A percentile compares a stretch with the other conserved stretches of the same genome.
These are phyloP conservation scores for Drosophila ananassae DNA, from an alignment of 1,140 invertebrate species.

Conservation along the genomic window DNA sequence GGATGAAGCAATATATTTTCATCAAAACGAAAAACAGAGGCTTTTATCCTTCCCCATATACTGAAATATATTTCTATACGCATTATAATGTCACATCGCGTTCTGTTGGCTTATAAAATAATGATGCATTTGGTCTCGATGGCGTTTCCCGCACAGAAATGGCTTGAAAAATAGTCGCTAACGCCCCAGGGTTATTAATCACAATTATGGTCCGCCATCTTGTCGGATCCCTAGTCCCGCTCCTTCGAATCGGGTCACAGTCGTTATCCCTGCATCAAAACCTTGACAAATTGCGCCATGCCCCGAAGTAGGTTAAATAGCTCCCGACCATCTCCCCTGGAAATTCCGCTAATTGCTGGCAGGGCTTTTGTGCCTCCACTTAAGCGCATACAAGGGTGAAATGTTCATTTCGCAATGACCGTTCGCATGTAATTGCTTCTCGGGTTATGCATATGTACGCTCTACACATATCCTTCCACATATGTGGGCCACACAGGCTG, in stretches of 20 bases:
- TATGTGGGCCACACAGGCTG: constrained; percentile 8
- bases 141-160: constrained; percentile 23
- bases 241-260: constrained; percentile 41
- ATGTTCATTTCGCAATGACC: constrained; percentile 34
- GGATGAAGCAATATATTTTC: constrained; percentile 30
- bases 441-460: constrained; percentile 14
- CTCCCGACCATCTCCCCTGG: constrained; percentile 11
- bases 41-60: background rate
- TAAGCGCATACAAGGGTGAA: constrained; percentile 28
- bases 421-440: constrained; percentile 42
- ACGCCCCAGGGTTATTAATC: constrained; percentile 60
- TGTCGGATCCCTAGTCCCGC: background rate
- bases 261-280: constrained; percentile 28
- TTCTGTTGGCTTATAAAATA: constrained; percentile 15
- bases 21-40: background rate
- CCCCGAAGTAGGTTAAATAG: constrained; percentile 43
- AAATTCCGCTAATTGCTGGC: constrained; percentile 47
- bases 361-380: constrained; percentile 26
- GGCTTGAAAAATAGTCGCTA: constrained; percentile 37
- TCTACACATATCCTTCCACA: too few relatives aligned
- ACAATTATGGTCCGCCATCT: constrained; percentile 65
- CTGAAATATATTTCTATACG: constrained; percentile 34
- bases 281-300: constrained; percentile 50
- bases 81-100: constrained; percentile 19
- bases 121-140: constrained; percentile 38